Base-by-base conservation (phyloP, 2,888 invertebrate genomes). In the Punctoribates punctum region DNA sequence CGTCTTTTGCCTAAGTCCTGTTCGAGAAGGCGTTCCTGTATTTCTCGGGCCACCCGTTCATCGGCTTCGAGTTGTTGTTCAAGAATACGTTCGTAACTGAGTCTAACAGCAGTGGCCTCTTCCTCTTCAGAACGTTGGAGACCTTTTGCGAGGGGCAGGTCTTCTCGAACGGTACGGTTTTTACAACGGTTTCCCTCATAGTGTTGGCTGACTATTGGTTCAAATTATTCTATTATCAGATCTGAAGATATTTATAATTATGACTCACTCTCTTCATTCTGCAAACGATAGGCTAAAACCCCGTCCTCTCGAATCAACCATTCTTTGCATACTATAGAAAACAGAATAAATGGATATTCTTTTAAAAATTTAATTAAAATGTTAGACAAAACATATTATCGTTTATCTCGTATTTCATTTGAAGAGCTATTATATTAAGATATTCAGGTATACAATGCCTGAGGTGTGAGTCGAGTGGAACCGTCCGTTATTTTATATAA, bases 291-390 rank as follows among this genome's bases (percentile, higher is more conserved):
- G 11, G 93, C 92, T 81, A 92, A 83, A 23, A 91, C 92, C 79
- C 90, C 90, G 84, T 93, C 93, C 85, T 93, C 93, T 81, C 91
- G 89, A 46, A 93, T 90, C 81, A 90, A 85, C 91, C 92, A 93
- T 84, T 92, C 90, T 81, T 90, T 88, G 82, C 92, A 90, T 77
- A 92, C 91, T 84, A 81, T 73, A 27, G 8, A 38, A 25, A 3
- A 42, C 13, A 42, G 67, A 27, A 17, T 11, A 57, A 57, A 27
- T 42, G 1, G 67, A 27, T 13, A 73, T 6, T n/a, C 23, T 67
- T n/a, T 54, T 54, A 9, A 54, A 54, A 54, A 20, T 13, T 54
- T 54, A 6, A 54, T 54, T 54, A 54, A 20, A n/a, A n/a, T 20
- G 9, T 54, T 8, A 54, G 1, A 54, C 54, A 54, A 20, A 20